A percentile compares a stretch with the other conserved stretches of the same genome.
phyloP scores from a whole-genome alignment of 1,140 invertebrate genomes.

The Sipha flava region DNA sequence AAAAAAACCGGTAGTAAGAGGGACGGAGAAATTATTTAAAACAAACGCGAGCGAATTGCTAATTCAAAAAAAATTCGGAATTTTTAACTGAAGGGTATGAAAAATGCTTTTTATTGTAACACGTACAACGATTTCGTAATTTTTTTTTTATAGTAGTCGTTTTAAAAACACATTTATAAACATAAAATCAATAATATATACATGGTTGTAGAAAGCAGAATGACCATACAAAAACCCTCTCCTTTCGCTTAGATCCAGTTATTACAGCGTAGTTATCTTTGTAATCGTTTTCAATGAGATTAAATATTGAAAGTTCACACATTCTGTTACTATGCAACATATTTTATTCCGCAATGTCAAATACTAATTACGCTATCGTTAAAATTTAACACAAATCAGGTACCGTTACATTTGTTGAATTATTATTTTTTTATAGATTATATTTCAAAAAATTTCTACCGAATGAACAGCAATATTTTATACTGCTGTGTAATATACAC shows the following conservation, averaged over 20 bases:
- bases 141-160: background rate
- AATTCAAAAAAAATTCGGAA: background rate
- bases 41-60: background rate
- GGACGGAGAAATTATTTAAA: background rate
- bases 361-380: too few species aligned
- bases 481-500: too few species aligned
- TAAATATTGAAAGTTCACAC: background rate
- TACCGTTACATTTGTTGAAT: too few species aligned
- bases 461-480: too few species aligned
- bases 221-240: background rate
- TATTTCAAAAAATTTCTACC: too few species aligned
- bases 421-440: too few species aligned
- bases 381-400: too few species aligned
- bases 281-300: background rate
- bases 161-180: background rate
- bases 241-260: background rate
- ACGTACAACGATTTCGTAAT: background rate
- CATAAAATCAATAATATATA: background rate
- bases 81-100: background rate
- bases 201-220: background rate
- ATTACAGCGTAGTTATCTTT: background rate
- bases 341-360: too few species aligned
- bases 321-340: background rate
- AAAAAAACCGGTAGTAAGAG: too few species aligned
- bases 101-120: background rate